phyloP scores from a whole-genome alignment of 2,113 vertebrate species.

The Podilymbus podiceps region DNA sequence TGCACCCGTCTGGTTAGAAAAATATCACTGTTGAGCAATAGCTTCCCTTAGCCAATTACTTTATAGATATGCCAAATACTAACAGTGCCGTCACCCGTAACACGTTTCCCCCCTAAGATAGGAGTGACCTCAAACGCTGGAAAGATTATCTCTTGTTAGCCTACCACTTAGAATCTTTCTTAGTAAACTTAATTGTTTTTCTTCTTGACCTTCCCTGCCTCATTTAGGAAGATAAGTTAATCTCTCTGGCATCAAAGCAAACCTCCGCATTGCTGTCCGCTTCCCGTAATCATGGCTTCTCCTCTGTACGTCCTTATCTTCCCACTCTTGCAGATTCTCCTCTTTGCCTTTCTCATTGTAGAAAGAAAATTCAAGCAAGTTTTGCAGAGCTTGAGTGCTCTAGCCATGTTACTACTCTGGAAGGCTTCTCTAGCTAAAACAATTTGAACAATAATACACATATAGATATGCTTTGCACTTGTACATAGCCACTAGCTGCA shows the following conservation, averaged over 20 bases:
- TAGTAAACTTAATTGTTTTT: background rate
- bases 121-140: background rate
- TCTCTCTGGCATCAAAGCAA: background rate
- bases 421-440: background rate
- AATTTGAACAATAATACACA: background rate
- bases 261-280: fast-evolving
- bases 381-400: background rate
- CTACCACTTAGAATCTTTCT: background rate
- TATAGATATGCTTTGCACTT: background rate
- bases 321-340: background rate
- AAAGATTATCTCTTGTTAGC: background rate
- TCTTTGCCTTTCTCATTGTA: background rate
- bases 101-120: background rate
- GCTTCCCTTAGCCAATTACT: background rate
- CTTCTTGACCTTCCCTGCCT: background rate
- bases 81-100: background rate
- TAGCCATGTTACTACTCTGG: background rate
- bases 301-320: background rate
- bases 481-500: background rate
- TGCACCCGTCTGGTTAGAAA: background rate
- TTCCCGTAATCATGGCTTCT: background rate
- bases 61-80: background rate
- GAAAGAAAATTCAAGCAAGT: background rate
- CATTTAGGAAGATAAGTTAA: background rate
- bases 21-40: background rate